Base-by-base conservation (phyloP, 92 coral and sea anemone species). In the Epizoanthus illoricatus region DNA sequence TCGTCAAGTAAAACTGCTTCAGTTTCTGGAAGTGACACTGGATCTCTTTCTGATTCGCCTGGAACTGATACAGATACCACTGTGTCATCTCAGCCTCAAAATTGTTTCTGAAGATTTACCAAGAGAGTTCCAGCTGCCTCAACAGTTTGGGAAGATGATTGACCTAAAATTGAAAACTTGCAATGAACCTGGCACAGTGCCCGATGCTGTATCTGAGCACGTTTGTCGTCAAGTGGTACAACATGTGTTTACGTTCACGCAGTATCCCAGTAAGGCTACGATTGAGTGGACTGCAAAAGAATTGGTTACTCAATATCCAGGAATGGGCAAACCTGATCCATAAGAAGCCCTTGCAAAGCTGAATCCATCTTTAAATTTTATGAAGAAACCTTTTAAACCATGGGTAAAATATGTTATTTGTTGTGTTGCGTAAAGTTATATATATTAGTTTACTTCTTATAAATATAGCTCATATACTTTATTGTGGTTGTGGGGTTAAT, bases 321-420 rank as follows among this genome's bases (percentile, higher is more conserved):
- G 65, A 61, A 20, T 61, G 5, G 65, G 23, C 21, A 61, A 18
- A 15, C 65, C 65, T 18, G 65, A 61, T 5, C 65, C 65, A 18
- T 24, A 18, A 61, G 28, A 7, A 9, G 65, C 65, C 65, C 65
- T 61, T n/a, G 65, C 23, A 5, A 61, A 61, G 65, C 18, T 61
- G 9, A 61, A 18, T 61, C 65, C 19, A 59, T 16, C 64, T 16
- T 59, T 59, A 59, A 16, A 59, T 16, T 59, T 59, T 59, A 8
- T 20, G 19, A 59, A 59, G 64, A 59, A 59, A 59, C 64, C 64
- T 59, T 59, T 59, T 20, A 59, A 59, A 59, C 64, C 64, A 59
- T 59, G 64, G 64, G 64, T 59, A 59, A 59, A 59, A 20, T 59
- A 12, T 28, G 19, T 59, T 3, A 59, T 59, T 59, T 6, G 4